Base-by-base conservation (phyloP, 2,797 vertebrate species). In the Cyclopterus lumpus region DNA sequence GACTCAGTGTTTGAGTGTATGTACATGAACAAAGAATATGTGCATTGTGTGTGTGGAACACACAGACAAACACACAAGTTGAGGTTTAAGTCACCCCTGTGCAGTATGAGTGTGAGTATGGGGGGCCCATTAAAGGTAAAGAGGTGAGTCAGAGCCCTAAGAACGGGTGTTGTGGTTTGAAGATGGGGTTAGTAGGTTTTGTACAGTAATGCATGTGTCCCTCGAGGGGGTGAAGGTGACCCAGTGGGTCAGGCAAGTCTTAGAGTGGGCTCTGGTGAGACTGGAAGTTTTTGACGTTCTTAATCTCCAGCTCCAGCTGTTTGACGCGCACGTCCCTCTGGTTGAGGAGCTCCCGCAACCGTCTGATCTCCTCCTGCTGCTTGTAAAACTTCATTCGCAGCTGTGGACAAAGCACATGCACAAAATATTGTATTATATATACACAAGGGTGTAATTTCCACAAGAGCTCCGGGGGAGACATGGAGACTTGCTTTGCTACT, bases 311-410 rank as follows among this genome's bases (percentile, higher is more conserved):
- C 86, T 97, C 93, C 79, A 99, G 87, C 86, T 99, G 97, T 79
- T 93, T 98, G 85, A 98, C 92, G 70, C 90, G 95, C 24, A 99
- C 90, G 36, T 99, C 97, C 40, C 95, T 95, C 90, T 98, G 97
- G 71, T 88, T 93, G 46, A 99, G 15, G 61, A 96, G 62, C 72
- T 97, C 96, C 67, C 93, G 92, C 67, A 99, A 94, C 79, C 94
- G 95, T 16, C 95, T 94, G 90, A 99, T 99, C 88, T 99, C 98
- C 57, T 99, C 97, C 93, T 97, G 97, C 85, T 99, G 98, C 72
- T 95, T 95, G 83, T 97, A 97, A 91, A 96, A 99, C 93, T 97
- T 95, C 89, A 96, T 92, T 53, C 96, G 94, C 82, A 99, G 94
- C 98, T 99, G 93, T 26, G 44, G 77, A 69, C n/a, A 22, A 44